Evolutionary conservation across 2,797 vertebrate genomes (phyloP).

Genomic region (Gymnoscopelus microlampas): DNA sequence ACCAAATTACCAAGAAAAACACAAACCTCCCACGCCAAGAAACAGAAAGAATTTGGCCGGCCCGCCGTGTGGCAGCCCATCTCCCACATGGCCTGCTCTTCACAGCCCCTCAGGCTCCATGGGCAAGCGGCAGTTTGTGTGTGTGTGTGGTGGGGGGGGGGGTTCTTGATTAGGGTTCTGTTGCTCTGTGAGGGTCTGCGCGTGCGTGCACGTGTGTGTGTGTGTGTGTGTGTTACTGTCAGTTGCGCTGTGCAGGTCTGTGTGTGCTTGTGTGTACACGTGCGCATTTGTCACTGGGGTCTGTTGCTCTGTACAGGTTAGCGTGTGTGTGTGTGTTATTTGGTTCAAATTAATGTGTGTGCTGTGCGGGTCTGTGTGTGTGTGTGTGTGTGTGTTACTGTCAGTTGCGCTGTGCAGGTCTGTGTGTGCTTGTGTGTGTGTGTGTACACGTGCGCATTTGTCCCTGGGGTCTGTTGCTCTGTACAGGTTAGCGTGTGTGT

Average conservation of each 20-base stretch:
- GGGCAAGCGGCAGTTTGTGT: not conserved
- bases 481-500: no score
- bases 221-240: slow-evolving; percentile 6
- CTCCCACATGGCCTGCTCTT: slow-evolving; percentile 60
- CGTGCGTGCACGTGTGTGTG: not conserved
- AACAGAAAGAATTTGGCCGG: slow-evolving; percentile 60
- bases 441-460: not conserved
- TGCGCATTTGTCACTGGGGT: no score
- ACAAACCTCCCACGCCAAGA: slow-evolving; percentile 74
- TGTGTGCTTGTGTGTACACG: not conserved
- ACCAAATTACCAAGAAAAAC: slow-evolving; percentile 76
- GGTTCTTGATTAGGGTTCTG: not conserved
- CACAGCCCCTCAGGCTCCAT: slow-evolving; percentile 7
- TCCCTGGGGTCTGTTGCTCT: no score
- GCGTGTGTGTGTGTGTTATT: not conserved
- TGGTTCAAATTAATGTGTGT: no score
- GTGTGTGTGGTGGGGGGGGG: slow-evolving; percentile 1
- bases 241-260: not conserved
- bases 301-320: not conserved
- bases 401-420: not conserved
- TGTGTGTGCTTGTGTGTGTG: not conserved
- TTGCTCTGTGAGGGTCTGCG: not conserved
- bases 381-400: not conserved
- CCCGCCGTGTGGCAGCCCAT: slow-evolving; percentile 45
- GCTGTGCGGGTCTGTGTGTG: slow-evolving; percentile 13